Evolutionary conservation across 2,888 invertebrate genomes (phyloP), one percentile per base, ranked within the genome.

Genomic region (Melieria picta): DNA sequence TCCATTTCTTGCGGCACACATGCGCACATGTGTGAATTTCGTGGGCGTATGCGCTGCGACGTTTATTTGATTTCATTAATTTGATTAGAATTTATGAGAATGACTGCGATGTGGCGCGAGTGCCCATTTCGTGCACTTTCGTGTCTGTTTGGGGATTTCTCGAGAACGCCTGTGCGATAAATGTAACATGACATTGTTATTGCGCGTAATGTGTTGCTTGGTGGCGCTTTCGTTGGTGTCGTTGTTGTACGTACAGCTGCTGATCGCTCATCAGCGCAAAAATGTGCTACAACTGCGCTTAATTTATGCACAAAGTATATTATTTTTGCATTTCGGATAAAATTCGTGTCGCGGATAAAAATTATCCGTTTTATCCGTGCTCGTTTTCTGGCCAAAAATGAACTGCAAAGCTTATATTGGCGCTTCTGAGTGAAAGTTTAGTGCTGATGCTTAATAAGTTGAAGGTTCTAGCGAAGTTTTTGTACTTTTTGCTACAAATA

Each of bases 61-160:
- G 61, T 67, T 68, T 70, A 79, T 80, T 82, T 84, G 82, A 84
- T 84, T 83, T 84, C 77, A 82, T 83, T 80, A 82, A 84, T 78
- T 82, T 80, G 79, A 83, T 83, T 83, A 82, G 77, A 79, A 83
- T 82, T 69, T 69, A 69, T 69, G 69, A 57, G 69, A 30, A 69
- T 69, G 30, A 30, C 30, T 30, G 30, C 30, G 30, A 30, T 30
- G 30, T 30, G 30, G 30, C 30, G 30, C 30, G 30, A 30, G 30
- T 30, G 30, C 30, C 30, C 30, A 30, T 30, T 30, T 30, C 30
- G 30, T 30, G 30, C 30, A 30, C 30, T 30, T n/a, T n/a, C n/a
- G 30, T 30, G 30, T 30, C 30, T 30, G 30, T 30, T 30, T 30
- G 30, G 30, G 30, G 30, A 30, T 30, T 30, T 30, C 30, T 30